phyloP scores from a whole-genome alignment of 2,888 invertebrate species.

The Scaeva pyrastri region DNA sequence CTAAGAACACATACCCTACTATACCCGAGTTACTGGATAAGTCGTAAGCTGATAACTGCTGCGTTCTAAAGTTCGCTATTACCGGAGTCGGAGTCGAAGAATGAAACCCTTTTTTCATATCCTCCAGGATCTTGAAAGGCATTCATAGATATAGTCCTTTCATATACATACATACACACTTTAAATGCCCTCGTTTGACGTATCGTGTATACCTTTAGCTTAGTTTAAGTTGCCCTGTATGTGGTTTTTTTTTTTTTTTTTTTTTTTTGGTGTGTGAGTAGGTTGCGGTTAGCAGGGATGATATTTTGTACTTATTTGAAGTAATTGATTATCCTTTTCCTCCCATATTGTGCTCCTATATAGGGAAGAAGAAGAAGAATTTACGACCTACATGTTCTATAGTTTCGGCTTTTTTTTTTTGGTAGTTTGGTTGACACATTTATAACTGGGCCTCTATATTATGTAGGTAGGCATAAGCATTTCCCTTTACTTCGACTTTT shows the following conservation, averaged over 20 bases:
- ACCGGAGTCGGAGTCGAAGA: not conserved
- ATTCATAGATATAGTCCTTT: slow-evolving; percentile 52
- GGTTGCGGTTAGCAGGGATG: slow-evolving; percentile 9
- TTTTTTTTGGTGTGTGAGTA: not conserved
- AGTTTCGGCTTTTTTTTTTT: slow-evolving; percentile 7
- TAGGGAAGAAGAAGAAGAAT: slow-evolving; percentile 11
- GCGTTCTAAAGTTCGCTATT: slow-evolving; percentile 51
- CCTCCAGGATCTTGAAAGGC: slow-evolving; percentile 40
- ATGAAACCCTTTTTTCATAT: slow-evolving; percentile 44
- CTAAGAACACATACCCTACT: not conserved
- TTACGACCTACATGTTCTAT: slow-evolving; percentile 37
- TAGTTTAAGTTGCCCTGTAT: slow-evolving; percentile 15
- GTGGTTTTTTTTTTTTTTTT: slow-evolving; percentile 7
- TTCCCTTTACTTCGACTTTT: not conserved
- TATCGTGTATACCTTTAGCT: slow-evolving; percentile 36
- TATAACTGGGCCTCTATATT: slow-evolving; percentile 3
- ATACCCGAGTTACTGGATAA: slow-evolving; percentile 47
- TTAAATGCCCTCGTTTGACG: slow-evolving; percentile 48
- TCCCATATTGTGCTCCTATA: slow-evolving; percentile 46
- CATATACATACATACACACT: too few relatives aligned
- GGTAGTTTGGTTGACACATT: slow-evolving; percentile 23
- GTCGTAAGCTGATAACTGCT: slow-evolving; percentile 48
- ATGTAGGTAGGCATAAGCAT: not conserved
- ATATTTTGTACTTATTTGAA: slow-evolving; percentile 48
- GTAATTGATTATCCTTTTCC: slow-evolving; percentile 49